Evolutionary conservation across 53 echinoderm and acorn worm genomes (phyloP).

Genomic region (Patiria pectinifera): DNA sequence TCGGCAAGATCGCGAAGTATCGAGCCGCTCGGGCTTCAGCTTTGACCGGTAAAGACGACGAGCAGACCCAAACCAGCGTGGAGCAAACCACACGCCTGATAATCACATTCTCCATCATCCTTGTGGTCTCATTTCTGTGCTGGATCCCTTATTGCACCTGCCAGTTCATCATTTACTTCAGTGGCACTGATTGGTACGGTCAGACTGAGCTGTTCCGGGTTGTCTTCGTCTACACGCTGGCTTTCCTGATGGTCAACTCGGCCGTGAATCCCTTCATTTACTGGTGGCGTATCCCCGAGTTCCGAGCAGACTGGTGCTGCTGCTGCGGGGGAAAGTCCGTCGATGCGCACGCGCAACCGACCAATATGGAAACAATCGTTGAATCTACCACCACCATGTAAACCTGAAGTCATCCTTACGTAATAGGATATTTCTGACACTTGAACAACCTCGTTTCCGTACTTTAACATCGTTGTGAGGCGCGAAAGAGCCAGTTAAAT

Average conservation of each 20-base stretch:
- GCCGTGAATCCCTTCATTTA: constrained; percentile 13
- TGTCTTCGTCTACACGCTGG: background rate
- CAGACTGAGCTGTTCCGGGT: background rate
- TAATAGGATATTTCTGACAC: too few relatives aligned
- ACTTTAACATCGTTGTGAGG: too few relatives aligned
- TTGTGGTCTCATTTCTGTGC: background rate
- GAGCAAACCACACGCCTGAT: background rate
- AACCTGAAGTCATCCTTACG: too few relatives aligned
- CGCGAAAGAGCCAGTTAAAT: too few relatives aligned
- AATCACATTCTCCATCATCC: constrained; percentile 3
- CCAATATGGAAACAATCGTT: background rate
- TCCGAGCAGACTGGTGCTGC: background rate
- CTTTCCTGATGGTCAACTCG: background rate
- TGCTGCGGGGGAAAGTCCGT: background rate
- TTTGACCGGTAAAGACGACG: background rate
- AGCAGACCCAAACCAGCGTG: background rate
- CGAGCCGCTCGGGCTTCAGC: background rate
- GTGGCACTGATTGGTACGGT: background rate
- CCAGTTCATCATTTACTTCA: background rate
- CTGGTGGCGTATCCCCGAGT: background rate
- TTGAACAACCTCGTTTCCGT: too few relatives aligned
- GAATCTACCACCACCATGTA: too few relatives aligned
- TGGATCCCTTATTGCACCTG: background rate
- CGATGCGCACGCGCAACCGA: background rate
- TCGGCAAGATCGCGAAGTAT: background rate